These are phyloP conservation scores for Pelmatolapia mariae DNA, from an alignment of 2,113 vertebrate genomes.

Conservation along the genomic window DNA sequence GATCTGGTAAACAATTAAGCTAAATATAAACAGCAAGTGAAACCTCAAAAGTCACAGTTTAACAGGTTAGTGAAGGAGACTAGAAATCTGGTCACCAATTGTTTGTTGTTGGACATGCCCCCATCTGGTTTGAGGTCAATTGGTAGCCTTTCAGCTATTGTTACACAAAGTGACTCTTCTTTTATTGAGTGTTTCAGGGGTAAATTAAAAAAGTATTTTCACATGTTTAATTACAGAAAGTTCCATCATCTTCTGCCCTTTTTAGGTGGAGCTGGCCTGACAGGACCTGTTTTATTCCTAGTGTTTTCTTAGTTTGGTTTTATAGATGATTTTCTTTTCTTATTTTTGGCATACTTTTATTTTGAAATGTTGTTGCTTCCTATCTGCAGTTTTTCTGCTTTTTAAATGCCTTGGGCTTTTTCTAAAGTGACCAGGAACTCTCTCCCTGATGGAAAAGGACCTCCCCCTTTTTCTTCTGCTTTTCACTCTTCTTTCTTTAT, in stretches of 20 bases:
- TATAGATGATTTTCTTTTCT: neutral
- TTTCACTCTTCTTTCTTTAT: neutral
- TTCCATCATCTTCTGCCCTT: neutral
- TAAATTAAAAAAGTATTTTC: neutral
- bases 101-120: neutral
- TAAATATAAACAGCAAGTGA: neutral
- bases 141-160: neutral
- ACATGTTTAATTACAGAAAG: neutral
- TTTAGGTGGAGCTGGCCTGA: neutral
- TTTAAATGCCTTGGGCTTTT: neutral
- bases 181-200: neutral
- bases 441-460: neutral
- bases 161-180: neutral
- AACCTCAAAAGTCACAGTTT: neutral
- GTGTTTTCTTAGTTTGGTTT: neutral
- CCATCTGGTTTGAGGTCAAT: neutral
- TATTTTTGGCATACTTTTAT: neutral
- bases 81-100: neutral
- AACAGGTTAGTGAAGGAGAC: neutral
- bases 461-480: neutral
- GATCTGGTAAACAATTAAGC: neutral
- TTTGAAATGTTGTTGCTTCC: fast-evolving
- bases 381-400: neutral
- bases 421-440: neutral
- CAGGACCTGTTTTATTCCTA: neutral